A percentile compares a stretch with the other conserved stretches of the same genome.
These are phyloP conservation scores for Busseola fusca DNA, from an alignment of 2,888 invertebrate genomes.

Conservation along the genomic window DNA sequence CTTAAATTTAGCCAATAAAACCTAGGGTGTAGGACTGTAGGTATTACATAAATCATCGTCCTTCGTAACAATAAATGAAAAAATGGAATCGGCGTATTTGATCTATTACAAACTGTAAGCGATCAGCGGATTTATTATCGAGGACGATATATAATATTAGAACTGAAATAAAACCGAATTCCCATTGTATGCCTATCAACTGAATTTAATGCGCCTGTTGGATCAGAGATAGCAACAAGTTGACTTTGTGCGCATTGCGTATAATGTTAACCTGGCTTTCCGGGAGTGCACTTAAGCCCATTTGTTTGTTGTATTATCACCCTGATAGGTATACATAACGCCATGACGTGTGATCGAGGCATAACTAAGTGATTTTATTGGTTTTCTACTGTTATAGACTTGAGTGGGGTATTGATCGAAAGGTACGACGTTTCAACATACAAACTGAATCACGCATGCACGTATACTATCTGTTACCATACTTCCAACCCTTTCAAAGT, in stretches of 20 bases:
- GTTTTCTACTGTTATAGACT: not conserved
- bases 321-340: not conserved
- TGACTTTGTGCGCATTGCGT: not conserved
- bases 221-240: not conserved
- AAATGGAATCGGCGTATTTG: constrained; percentile 77
- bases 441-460: not conserved
- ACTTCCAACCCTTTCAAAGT: not conserved
- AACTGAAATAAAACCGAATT: not conserved
- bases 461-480: not conserved
- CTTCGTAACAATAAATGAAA: constrained; percentile 82
- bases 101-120: constrained; percentile 45
- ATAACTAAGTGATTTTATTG: not conserved
- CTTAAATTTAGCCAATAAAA: constrained; percentile 81
- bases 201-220: constrained; percentile 2
- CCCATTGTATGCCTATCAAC: not conserved
- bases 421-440: not conserved
- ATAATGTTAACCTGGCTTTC: too few relatives aligned
- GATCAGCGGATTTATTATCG: constrained; percentile 15
- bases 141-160: not conserved
- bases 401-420: too few relatives aligned
- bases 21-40: constrained; percentile 78
- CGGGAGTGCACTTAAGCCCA: not conserved
- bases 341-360: too few relatives aligned
- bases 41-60: constrained; percentile 85
- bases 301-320: not conserved